A percentile compares a stretch with the other conserved stretches of the same genome.
These are phyloP conservation scores for Neelides sp. DNA, from an alignment of 1,140 invertebrate species.

Conservation along the genomic window DNA sequence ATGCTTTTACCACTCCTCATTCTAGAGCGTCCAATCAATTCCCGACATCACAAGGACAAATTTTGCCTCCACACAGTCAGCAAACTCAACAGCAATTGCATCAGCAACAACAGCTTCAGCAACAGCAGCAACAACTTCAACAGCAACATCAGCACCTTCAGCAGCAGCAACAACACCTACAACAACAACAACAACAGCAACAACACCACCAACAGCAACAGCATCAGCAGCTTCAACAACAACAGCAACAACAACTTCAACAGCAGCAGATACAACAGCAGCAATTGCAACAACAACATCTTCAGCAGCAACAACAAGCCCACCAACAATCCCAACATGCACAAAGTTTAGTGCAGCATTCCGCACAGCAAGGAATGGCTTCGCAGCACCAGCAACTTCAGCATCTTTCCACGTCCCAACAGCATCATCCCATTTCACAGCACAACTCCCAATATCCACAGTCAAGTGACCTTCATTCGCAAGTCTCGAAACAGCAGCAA, in stretches of 20 bases:
- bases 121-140: slow-evolving; percentile 13
- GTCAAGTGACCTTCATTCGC: neutral
- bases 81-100: slow-evolving; percentile 12
- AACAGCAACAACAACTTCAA: slow-evolving; percentile 23
- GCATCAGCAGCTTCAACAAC: slow-evolving; percentile 28
- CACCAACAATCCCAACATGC: slow-evolving; percentile 8
- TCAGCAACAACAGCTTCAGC: slow-evolving; percentile 9
- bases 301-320: slow-evolving; percentile 27
- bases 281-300: neutral
- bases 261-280: slow-evolving; percentile 10
- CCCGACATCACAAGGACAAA: slow-evolving; percentile 7
- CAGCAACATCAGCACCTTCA: slow-evolving; percentile 12
- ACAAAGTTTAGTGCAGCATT: slow-evolving; percentile 12
- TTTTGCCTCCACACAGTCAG: neutral
- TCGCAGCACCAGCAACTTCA: neutral
- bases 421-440: slow-evolving; percentile 1
- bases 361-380: too few species aligned
- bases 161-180: slow-evolving; percentile 23
- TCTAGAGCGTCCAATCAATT: slow-evolving; percentile 1
- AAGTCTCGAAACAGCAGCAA: neutral
- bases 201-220: slow-evolving; percentile 26
- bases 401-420: too few species aligned
- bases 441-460: neutral
- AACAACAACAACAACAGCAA: slow-evolving; percentile 17
- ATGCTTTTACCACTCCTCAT: neutral